Percentiles rank a stretch among this genome's conserved stretches.
Evolutionary conservation across 2,888 invertebrate genomes (phyloP).

Genomic region (Ischnus inquisitorius): DNA sequence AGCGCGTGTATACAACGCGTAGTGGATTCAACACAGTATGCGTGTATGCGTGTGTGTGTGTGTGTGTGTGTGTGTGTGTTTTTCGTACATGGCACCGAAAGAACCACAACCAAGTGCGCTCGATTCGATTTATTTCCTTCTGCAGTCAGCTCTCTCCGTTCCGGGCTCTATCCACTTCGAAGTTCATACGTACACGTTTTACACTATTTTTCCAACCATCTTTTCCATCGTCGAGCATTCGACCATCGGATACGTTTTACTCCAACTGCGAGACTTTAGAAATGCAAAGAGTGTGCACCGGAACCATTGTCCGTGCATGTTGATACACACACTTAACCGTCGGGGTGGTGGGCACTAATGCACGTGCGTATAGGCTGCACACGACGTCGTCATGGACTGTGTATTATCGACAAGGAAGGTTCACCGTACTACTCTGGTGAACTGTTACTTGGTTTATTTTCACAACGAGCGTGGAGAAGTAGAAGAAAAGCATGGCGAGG

Average conservation of each 20-base stretch:
- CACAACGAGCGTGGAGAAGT: background rate
- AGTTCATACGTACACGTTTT: slow-evolving; percentile 33
- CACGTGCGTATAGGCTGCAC: background rate
- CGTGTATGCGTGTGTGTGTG: background rate
- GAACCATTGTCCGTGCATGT: slow-evolving; percentile 12
- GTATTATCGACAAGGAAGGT: slow-evolving; percentile 52
- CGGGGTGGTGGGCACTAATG: background rate
- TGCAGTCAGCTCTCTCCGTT: background rate
- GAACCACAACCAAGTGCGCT: slow-evolving; percentile 60
- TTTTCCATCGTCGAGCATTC: slow-evolving; percentile 32
- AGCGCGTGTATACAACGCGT: slow-evolving; percentile 25
- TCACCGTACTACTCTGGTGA: slow-evolving; percentile 36
- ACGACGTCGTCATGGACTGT: slow-evolving; percentile 18
- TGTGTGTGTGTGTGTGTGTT: slow-evolving; percentile 22
- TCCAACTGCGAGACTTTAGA: slow-evolving; percentile 51
- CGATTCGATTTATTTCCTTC: slow-evolving; percentile 66
- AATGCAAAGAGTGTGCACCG: slow-evolving; percentile 21
- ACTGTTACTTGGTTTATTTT: slow-evolving; percentile 45
- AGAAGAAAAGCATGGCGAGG: background rate
- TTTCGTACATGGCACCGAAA: slow-evolving; percentile 19
- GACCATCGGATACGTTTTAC: slow-evolving; percentile 37
- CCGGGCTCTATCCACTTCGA: background rate
- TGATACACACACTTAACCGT: background rate
- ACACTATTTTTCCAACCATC: slow-evolving; percentile 45
- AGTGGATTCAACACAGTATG: slow-evolving; percentile 22